Evolutionary conservation across 2,113 vertebrate species (phyloP).

Genomic region (Tragelaphus scriptus): DNA sequence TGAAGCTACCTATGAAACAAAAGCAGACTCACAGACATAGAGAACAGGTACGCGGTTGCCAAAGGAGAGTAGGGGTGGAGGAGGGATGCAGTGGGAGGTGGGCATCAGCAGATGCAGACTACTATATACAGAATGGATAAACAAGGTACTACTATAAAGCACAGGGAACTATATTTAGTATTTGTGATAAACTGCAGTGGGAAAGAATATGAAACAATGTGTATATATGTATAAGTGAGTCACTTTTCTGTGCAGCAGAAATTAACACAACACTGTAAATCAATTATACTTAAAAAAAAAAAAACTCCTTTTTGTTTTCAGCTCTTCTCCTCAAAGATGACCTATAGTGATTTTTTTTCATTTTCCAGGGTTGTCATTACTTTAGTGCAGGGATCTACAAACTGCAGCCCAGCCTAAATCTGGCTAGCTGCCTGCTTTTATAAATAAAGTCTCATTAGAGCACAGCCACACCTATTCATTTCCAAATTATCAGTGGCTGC

Average conservation of each 20-base stretch:
- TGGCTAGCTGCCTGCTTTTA: neutral
- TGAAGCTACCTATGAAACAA: neutral
- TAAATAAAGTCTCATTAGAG: constrained; percentile 34
- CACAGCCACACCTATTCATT: neutral
- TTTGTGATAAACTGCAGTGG: neutral
- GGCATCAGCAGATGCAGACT: neutral
- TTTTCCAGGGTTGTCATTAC: neutral
- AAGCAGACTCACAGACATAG: neutral
- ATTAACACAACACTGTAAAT: neutral
- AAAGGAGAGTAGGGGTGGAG: neutral
- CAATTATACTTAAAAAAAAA: neutral
- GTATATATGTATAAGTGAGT: neutral
- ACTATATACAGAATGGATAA: neutral
- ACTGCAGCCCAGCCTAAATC: neutral
- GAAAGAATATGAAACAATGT: neutral
- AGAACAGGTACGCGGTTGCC: neutral
- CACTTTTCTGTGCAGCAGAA: neutral
- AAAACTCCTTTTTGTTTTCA: neutral
- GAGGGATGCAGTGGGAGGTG: neutral
- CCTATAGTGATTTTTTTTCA: neutral
- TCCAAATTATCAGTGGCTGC: neutral
- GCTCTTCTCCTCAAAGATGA: neutral
- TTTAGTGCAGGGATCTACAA: neutral
- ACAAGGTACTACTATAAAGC: neutral
- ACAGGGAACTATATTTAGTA: neutral